Percentiles rank a stretch among this genome's conserved stretches.
Conservation (phyloP, 2,113 vertebrate species). For the Brienomyrus longianalis region DNA sequence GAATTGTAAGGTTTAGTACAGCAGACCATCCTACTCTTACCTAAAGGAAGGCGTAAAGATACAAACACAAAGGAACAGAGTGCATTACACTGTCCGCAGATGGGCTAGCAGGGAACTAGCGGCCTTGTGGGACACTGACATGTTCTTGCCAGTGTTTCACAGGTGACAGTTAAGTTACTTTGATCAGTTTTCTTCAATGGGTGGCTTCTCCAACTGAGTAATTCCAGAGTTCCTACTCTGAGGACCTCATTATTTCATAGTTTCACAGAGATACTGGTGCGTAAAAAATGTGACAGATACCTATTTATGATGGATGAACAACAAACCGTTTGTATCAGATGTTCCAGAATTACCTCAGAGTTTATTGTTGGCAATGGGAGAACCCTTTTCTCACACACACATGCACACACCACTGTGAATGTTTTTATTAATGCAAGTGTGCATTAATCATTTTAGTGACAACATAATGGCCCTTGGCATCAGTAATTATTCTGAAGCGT, state of each 20-base stretch:
- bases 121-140: not conserved
- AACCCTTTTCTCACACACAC: not conserved
- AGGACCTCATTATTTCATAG: not conserved
- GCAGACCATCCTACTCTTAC: not conserved
- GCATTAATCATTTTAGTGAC: conserved; percentile 5
- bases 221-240: not conserved
- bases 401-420: not conserved
- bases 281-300: not conserved
- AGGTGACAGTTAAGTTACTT: not conserved
- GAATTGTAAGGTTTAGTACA: not conserved
- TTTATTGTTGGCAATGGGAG: not conserved
- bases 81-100: not conserved
- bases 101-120: not conserved
- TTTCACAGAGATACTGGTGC: not conserved
- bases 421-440: not conserved
- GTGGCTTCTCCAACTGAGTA: not conserved
- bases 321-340: not conserved
- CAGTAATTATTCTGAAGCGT: not conserved
- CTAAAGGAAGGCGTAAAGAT: not conserved
- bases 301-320: not conserved
- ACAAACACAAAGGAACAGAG: not conserved
- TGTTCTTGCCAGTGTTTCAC: not conserved
- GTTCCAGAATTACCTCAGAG: not conserved
- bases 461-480: conserved; percentile 2
- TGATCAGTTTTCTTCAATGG: not conserved